These are phyloP conservation scores for Campoplex nolae DNA, from an alignment of 2,888 invertebrate species.

Conservation along the genomic window DNA sequence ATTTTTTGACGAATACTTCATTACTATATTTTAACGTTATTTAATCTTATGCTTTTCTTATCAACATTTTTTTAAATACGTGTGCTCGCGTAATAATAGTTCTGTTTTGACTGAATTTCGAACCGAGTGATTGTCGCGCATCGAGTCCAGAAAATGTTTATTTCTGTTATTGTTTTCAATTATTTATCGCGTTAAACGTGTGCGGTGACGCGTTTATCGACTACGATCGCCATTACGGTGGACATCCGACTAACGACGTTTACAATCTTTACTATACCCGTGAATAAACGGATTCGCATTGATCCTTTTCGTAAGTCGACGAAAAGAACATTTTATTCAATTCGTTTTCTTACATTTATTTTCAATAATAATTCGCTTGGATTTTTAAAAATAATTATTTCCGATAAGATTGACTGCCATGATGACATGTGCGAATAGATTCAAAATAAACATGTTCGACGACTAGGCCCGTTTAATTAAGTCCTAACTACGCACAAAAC, in stretches of 20 bases:
- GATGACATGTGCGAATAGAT: conserved; percentile 11
- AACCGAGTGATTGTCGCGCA: conserved; percentile 39
- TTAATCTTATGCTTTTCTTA: conserved; percentile 20
- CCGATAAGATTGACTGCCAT: not conserved
- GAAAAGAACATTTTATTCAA: not conserved
- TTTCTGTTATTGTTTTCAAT: not conserved
- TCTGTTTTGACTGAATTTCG: not conserved
- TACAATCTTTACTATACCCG: not conserved
- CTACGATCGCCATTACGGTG: conserved; percentile 12
- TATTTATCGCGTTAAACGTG: conserved; percentile 9
- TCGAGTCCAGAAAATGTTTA: not conserved
- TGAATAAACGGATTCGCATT: not conserved
- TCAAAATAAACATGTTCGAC: conserved; percentile 11
- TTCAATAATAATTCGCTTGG: not conserved
- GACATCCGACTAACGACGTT: conserved; percentile 29
- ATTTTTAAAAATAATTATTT: not conserved
- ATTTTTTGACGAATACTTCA: conserved; percentile 1
- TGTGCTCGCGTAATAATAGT: conserved; percentile 1
- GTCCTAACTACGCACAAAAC: conserved; percentile 11
- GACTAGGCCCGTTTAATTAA: conserved; percentile 56
- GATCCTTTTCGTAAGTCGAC: not conserved
- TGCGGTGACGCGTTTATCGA: conserved; percentile 7
- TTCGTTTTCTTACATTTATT: not conserved
- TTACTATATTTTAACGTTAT: conserved; percentile 21
- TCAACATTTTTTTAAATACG: conserved; percentile 28